Conservation (phyloP, 2,113 vertebrate species). For the Merops nubicus region DNA sequence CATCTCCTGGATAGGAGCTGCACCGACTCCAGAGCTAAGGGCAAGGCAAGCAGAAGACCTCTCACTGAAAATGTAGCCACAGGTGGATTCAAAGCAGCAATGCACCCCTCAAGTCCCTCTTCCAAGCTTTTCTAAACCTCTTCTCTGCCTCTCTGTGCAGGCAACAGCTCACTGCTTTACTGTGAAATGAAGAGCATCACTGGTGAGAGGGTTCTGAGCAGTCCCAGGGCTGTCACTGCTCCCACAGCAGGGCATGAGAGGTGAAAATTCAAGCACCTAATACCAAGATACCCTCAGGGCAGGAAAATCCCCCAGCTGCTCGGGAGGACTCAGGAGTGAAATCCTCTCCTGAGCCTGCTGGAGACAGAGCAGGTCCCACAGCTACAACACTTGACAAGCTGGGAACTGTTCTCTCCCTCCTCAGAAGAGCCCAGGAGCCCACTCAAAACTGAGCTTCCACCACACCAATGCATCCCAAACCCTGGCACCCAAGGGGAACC, state of each 20-base stretch:
- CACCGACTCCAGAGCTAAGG: rapidly evolving
- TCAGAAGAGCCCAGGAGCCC: not conserved
- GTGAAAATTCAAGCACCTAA: not conserved
- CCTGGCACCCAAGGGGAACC: not conserved
- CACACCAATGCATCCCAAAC: not conserved
- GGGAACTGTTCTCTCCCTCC: not conserved
- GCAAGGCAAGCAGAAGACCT: not conserved
- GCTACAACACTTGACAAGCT: not conserved
- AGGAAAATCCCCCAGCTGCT: not conserved
- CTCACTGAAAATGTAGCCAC: not conserved
- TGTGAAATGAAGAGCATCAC: rapidly evolving
- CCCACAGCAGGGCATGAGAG: not conserved
- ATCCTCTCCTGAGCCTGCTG: not conserved
- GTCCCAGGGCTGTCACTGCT: not conserved
- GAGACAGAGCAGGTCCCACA: not conserved
- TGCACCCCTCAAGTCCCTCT: not conserved
- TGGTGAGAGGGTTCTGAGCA: not conserved
- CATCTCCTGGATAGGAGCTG: not conserved
- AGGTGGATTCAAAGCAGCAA: not conserved
- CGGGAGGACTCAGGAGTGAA: not conserved
- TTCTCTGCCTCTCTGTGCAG: not conserved
- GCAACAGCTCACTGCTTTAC: not conserved
- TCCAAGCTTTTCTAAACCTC: not conserved
- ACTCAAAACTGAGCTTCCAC: not conserved
- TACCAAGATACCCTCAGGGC: not conserved